Percentiles rank a stretch among this genome's conserved stretches.
Conservation (phyloP, 2,113 vertebrate species). For the Hepsetus odoe region DNA sequence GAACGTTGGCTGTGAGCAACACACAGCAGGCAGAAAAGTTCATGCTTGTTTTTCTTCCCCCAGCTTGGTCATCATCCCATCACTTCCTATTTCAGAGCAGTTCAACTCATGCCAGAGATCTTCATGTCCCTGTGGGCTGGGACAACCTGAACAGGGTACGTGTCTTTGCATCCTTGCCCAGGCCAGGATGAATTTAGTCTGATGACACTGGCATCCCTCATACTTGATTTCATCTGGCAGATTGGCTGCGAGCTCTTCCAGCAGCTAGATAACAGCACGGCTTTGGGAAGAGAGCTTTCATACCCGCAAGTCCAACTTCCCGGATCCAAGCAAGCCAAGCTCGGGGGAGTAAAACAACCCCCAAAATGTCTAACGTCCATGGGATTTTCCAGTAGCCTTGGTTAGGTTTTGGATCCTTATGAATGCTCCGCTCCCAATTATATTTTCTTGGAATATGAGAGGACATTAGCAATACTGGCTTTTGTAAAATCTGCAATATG, state of each 20-base stretch:
- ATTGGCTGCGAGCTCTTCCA: slow-evolving; percentile 17
- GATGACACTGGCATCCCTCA: slow-evolving; percentile 4
- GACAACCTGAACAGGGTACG: slow-evolving; percentile 6
- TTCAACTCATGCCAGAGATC: slow-evolving; percentile 19
- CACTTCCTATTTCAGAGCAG: slow-evolving; percentile 59
- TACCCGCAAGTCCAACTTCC: slow-evolving; percentile 1
- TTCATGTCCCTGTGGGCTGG: not conserved
- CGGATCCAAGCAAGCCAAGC: slow-evolving; percentile 15
- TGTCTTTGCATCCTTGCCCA: not conserved
- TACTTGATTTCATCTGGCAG: slow-evolving; percentile 7
- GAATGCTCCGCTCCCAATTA: not conserved
- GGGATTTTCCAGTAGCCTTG: slow-evolving; percentile 26
- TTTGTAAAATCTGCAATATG: too few relatives aligned
- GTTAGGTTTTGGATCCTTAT: not conserved
- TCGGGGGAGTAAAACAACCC: not conserved
- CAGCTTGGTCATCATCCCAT: slow-evolving; percentile 59
- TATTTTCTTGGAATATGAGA: not conserved
- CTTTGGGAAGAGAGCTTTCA: not conserved
- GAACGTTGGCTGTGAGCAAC: slow-evolving; percentile 42
- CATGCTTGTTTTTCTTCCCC: slow-evolving; percentile 3
- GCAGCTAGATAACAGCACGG: slow-evolving; percentile 6
- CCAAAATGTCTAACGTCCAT: slow-evolving; percentile 20
- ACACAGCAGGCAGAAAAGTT: slow-evolving; percentile 31
- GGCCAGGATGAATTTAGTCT: slow-evolving; percentile 1
- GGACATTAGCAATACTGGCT: too few relatives aligned